These are phyloP conservation scores for Protobothrops flavoviridis DNA, from an alignment of 2,113 vertebrate genomes.

Conservation along the genomic window DNA sequence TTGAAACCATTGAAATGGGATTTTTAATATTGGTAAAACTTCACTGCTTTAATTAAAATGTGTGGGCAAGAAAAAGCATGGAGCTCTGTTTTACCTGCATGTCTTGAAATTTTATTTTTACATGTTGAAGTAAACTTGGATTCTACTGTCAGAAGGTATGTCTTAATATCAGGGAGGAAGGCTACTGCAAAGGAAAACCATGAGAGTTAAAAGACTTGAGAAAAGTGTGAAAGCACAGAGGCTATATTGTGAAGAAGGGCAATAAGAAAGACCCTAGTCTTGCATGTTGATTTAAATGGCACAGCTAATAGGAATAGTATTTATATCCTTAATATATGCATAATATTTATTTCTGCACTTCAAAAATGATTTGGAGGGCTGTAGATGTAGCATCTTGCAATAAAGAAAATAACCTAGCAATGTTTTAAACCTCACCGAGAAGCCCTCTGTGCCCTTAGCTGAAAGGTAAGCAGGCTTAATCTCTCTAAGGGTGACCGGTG, in stretches of 20 bases:
- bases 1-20: too few species aligned
- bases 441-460: not conserved
- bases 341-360: too few species aligned
- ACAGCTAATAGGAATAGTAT: not conserved
- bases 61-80: not conserved
- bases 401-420: not conserved
- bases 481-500: not conserved
- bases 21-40: too few species aligned
- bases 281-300: not conserved
- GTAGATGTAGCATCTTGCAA: not conserved
- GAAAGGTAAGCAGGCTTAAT: not conserved
- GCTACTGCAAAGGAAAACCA: not conserved
- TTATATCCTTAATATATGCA: too few species aligned
- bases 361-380: not conserved
- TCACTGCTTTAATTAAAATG: not conserved
- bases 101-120: too few species aligned
- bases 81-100: too few species aligned
- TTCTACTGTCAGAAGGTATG: too few species aligned
- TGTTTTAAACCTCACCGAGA: slow-evolving; percentile 3
- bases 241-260: not conserved
- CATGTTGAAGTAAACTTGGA: too few species aligned
- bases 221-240: not conserved
- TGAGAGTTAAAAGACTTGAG: not conserved
- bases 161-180: not conserved
- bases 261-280: not conserved